phyloP scores from a whole-genome alignment of 2,797 vertebrate species.

The Pipistrellus nathusii region DNA sequence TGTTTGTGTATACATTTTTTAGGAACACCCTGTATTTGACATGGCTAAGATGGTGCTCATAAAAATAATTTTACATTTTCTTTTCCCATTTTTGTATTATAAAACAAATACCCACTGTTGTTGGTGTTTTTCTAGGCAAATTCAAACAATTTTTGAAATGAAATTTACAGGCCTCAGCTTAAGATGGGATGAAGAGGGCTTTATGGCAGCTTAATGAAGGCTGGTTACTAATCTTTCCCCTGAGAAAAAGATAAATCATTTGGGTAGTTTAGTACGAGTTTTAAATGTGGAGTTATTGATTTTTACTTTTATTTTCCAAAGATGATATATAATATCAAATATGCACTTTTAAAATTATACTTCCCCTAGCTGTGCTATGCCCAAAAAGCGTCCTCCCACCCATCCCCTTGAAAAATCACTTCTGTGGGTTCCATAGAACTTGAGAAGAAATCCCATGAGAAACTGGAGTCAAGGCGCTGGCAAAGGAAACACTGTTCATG shows the following conservation, averaged over 20 bases:
- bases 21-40: background rate
- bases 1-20: background rate
- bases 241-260: conserved; percentile 11
- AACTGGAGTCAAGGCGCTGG: background rate
- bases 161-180: background rate
- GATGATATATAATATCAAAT: background rate
- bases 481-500: background rate
- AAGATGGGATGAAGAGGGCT: background rate
- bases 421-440: background rate
- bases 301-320: background rate
- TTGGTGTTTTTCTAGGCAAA: background rate
- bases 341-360: background rate
- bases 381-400: background rate
- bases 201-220: background rate
- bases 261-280: background rate
- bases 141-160: background rate
- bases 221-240: background rate
- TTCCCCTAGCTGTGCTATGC: background rate
- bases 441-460: background rate
- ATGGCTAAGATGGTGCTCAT: background rate
- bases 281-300: background rate
- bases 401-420: background rate
- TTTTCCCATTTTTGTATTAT: background rate
- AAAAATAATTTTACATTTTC: background rate
- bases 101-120: background rate